Evolutionary conservation across 2,113 vertebrate species (phyloP), one percentile per base, ranked within the genome.

Genomic region (Tor tambroides): DNA sequence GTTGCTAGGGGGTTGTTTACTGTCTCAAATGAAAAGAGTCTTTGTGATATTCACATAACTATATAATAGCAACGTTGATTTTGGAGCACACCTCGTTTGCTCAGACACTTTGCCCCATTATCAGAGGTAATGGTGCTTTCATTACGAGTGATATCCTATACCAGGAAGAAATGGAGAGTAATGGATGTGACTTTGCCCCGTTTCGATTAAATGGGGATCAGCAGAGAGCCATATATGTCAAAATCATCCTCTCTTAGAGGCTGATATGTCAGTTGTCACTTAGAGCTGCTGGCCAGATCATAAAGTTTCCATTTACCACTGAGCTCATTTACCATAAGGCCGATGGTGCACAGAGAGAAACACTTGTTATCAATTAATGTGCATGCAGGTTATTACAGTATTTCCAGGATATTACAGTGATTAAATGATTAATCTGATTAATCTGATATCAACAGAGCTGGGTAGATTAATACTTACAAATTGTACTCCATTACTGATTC

Each of bases 71-170:
- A 49, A 12, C 46, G 15, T 54, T 5, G 28, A 11, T 41, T 6
- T 72, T 21, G 26, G n/a, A 30, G 75, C 26, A 11, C 43, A 43
- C 30, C 12, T 80, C 23, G 41, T 85, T 76, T 84, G 15, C 46
- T 85, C 11, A 72, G 59, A 19, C 65, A n/a, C 28, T 71, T 74
- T 26, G 43, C 65, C 6, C 72, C 75, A 83, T 89, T 88, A 78
- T 67, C 78, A 56, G 65, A 38, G 79, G 82, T 90, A 90, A 91
- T 89, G 85, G 86, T 71, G 75, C 85, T 91, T 89, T 90, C 80
- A 87, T 46, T 86, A 83, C 65, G 72, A 80, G 54, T 86, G 78
- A 86, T 79, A 86, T 87, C 54, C 79, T 83, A 59, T 75, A 35
- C 80, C 75, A 26, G 80, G 59, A 86, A 83, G 78, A 69, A 76